A percentile compares a stretch with the other conserved stretches of the same genome.
Conservation (phyloP, 2,797 vertebrate genomes). For the Enteromius argenteus region DNA sequence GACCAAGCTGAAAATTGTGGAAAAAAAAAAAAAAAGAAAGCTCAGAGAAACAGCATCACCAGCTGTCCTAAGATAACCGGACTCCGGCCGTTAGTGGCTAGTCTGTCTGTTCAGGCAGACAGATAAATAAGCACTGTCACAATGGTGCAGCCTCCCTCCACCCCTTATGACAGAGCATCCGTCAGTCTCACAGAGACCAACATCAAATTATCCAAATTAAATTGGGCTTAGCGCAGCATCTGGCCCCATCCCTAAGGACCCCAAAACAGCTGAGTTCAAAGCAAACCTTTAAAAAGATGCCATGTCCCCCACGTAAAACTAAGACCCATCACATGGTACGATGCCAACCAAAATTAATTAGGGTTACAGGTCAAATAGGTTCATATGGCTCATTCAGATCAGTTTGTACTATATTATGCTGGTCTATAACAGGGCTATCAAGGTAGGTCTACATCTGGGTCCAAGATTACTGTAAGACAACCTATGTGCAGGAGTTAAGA, state of each 20-base stretch:
- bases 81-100: not conserved
- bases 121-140: constrained; percentile 40
- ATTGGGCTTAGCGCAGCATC: constrained; percentile 49
- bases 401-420: not conserved
- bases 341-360: not conserved
- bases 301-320: not conserved
- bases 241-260: constrained; percentile 53
- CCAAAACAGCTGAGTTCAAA: constrained; percentile 55
- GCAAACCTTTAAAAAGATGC: constrained; percentile 15
- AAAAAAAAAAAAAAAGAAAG: not conserved
- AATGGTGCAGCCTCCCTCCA: constrained; percentile 1
- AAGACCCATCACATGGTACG: not conserved
- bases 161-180: constrained; percentile 42
- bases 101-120: constrained; percentile 2
- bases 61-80: constrained; percentile 16
- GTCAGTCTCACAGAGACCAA: constrained; percentile 37
- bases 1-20: not conserved
- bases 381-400: constrained; percentile 3
- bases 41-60: constrained; percentile 59
- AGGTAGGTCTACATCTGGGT: not conserved
- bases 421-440: not conserved
- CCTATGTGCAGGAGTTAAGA: not conserved
- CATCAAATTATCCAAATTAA: constrained; percentile 61
- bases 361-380: constrained; percentile 16
- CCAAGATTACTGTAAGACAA: not conserved